Conservation (phyloP, 53 echinoderm and acorn worm genomes). For the Zoroaster sp. region DNA sequence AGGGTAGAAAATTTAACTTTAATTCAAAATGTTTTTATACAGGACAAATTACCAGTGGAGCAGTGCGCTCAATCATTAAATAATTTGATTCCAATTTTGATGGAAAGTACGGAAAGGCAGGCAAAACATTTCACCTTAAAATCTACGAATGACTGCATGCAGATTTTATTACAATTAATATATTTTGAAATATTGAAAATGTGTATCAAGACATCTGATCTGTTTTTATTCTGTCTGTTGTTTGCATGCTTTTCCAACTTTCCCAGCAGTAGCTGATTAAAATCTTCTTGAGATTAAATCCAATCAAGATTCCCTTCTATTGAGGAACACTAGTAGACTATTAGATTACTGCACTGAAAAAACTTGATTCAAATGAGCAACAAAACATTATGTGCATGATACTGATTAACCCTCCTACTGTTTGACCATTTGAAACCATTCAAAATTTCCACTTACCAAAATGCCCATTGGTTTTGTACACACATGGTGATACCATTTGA, state of each 20-base stretch:
- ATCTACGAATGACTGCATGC: not conserved
- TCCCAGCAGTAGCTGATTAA: not conserved
- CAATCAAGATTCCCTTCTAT: not conserved
- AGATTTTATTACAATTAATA: not conserved
- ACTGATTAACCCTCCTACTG: too few relatives aligned
- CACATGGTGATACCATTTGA: too few relatives aligned
- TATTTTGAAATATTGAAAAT: not conserved
- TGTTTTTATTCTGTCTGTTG: not conserved
- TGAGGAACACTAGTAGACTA: not conserved
- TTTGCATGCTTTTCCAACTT: not conserved
- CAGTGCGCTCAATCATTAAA: slow-evolving; percentile 1
- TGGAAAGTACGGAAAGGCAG: not conserved
- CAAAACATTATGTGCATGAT: not conserved
- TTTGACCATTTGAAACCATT: too few relatives aligned
- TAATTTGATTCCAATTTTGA: not conserved
- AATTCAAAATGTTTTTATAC: too few relatives aligned
- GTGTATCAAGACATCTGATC: not conserved
- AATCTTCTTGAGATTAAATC: not conserved
- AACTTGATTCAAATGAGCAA: not conserved
- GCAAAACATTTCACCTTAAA: slow-evolving; percentile 8
- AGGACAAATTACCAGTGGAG: not conserved
- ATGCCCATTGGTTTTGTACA: too few relatives aligned
- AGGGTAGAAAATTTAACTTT: not conserved
- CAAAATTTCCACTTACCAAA: too few relatives aligned
- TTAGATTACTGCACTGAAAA: not conserved